Percentiles rank a stretch among this genome's conserved stretches.
Conservation (phyloP, 2,888 invertebrate genomes). For the Sesamia inferens region DNA sequence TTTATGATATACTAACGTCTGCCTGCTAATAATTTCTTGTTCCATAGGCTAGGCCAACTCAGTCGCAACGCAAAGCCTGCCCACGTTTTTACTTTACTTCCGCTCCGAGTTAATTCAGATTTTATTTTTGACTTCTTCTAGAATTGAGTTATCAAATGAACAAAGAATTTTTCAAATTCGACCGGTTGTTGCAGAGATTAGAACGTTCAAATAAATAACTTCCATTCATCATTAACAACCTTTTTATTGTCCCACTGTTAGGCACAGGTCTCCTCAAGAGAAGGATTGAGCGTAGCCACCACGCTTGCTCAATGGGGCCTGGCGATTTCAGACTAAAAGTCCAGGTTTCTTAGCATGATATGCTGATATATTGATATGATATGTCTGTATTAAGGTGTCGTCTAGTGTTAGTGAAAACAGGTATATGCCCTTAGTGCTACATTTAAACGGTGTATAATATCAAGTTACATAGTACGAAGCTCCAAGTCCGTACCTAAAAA, state of each 20-base stretch:
- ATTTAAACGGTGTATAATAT: not conserved
- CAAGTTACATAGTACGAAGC: not conserved
- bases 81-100: not conserved
- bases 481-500: conserved; percentile 2
- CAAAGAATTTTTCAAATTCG: too few relatives aligned
- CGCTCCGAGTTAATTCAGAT: not conserved
- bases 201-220: too few relatives aligned
- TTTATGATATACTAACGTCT: not conserved
- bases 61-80: not conserved
- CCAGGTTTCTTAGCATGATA: too few relatives aligned
- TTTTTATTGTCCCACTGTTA: too few relatives aligned
- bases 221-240: too few relatives aligned
- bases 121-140: not conserved
- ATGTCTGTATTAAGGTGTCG: not conserved
- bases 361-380: not conserved
- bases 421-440: too few relatives aligned
- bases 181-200: too few relatives aligned
- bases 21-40: not conserved
- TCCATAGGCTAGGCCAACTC: too few relatives aligned
- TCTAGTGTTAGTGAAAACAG: not conserved
- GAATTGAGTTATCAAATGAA: not conserved
- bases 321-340: too few relatives aligned
- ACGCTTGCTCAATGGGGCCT: too few relatives aligned
- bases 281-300: too few relatives aligned
- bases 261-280: too few relatives aligned